Base-by-base conservation (phyloP, 1,140 invertebrate species). In the Bicyclus anynana region DNA sequence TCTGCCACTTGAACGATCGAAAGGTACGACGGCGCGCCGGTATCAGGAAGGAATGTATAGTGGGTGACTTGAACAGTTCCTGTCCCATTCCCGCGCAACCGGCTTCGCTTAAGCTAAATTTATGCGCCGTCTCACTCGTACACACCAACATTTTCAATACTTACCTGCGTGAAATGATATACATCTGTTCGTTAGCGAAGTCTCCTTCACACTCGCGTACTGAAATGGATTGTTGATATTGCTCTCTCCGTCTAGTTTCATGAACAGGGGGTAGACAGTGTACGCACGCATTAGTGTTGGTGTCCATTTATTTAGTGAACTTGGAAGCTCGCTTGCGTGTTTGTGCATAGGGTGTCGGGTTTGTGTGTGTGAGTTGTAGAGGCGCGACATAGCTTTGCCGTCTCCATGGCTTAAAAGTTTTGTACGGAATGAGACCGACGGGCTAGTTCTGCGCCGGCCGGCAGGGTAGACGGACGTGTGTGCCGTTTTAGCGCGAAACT, bases 341-440 rank as follows among this genome's bases (percentile, higher is more conserved):
- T 78, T 84, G 80, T 86, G 83, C 76, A 81, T 84, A 80, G 83
- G 84, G 80, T 85, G 79, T 83, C 65, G 75, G 51, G 51, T 62
- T 52, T 59, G 83, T 86, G 80, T 87, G 84, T 68, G 83, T 84
- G 77, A 77, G 77, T 85, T 80, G 83, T 84, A 86, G 80, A 86
- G 82, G 82, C 84, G 82, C 82, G 81, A 87, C 81, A 87, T 87
- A 87, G 84, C 84, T 87, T 84, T 87, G 84, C 84, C 83, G 83
- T 88, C 83, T 88, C 84, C 79, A 83, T 85, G 83, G 84, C 84
- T 88, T 86, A 84, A 88, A 88, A 88, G 81, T 88, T 88, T 87
- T 84, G 80, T 80, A 74, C 65, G 72, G 76, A 81, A 83, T 86
- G 77, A 69, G 71, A 78, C 69, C 74, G 69, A 70, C 72, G 72